phyloP scores from a whole-genome alignment of 2,888 invertebrate genomes.

The Conomelus anceps region DNA sequence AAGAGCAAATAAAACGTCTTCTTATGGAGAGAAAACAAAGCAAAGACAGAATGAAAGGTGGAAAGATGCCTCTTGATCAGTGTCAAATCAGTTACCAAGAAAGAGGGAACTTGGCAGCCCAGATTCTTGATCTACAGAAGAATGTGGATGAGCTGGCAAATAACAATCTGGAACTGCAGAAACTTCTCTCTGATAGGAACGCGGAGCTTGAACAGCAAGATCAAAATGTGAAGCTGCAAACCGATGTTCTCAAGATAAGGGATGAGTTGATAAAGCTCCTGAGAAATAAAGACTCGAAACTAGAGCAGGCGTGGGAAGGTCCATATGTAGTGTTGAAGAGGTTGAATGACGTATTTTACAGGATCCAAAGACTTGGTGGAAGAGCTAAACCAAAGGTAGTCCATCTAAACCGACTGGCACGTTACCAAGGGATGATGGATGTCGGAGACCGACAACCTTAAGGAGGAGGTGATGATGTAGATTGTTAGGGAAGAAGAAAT shows the following conservation, averaged over 20 bases:
- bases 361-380: no score
- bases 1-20: constrained; percentile 2
- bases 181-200: not conserved
- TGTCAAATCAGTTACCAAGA: not conserved
- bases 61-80: not conserved
- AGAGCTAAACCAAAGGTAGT: no score
- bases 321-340: no score
- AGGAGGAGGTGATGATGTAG: no score
- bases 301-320: no score
- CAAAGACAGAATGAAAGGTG: no score
- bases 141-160: not conserved
- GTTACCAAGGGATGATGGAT: no score
- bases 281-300: not conserved
- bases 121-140: not conserved
- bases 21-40: not conserved
- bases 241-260: constrained; percentile 1
- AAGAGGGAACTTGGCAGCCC: not conserved
- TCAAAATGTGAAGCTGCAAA: not conserved
- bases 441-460: no score
- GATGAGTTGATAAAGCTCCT: not conserved
- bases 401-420: no score
- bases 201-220: not conserved
- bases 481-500: no score
- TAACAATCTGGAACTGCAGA: not conserved
- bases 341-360: no score